Conservation (phyloP, 2,113 vertebrate species). For the Spermophilus dauricus region DNA sequence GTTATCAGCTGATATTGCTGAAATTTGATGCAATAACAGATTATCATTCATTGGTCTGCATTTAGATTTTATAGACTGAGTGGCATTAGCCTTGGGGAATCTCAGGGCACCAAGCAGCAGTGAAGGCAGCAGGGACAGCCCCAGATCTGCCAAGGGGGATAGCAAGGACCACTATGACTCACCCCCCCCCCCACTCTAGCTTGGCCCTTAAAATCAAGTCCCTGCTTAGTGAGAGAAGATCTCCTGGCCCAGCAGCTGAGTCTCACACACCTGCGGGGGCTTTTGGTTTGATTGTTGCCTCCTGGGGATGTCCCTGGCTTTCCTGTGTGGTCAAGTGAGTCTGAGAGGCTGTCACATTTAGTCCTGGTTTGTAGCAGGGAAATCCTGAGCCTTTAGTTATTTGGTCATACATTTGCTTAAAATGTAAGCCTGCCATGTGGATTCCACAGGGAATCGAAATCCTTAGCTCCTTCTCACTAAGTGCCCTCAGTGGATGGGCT, state of each 20-base stretch:
- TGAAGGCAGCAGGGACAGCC: background rate
- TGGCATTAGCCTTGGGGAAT: too few relatives aligned
- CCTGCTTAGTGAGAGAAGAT: background rate
- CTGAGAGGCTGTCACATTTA: accelerated
- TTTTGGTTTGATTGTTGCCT: background rate
- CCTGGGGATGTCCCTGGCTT: background rate
- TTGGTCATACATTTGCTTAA: background rate
- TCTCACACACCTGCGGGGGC: background rate
- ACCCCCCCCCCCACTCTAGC: background rate
- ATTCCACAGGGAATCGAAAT: background rate
- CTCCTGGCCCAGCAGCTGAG: too few relatives aligned
- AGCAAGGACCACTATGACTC: background rate
- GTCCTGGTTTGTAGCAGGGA: background rate
- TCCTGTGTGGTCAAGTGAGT: accelerated
- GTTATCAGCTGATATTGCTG: background rate
- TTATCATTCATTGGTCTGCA: background rate
- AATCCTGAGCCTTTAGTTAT: background rate
- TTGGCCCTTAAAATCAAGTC: background rate
- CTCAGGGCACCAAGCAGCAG: background rate
- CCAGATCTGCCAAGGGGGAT: background rate
- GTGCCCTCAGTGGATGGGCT: background rate
- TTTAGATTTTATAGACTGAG: background rate
- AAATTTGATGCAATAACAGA: accelerated
- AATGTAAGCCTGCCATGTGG: background rate
- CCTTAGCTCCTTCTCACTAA: background rate